Conservation (phyloP, 2,113 vertebrate genomes). For the Ochotona curzoniae region DNA sequence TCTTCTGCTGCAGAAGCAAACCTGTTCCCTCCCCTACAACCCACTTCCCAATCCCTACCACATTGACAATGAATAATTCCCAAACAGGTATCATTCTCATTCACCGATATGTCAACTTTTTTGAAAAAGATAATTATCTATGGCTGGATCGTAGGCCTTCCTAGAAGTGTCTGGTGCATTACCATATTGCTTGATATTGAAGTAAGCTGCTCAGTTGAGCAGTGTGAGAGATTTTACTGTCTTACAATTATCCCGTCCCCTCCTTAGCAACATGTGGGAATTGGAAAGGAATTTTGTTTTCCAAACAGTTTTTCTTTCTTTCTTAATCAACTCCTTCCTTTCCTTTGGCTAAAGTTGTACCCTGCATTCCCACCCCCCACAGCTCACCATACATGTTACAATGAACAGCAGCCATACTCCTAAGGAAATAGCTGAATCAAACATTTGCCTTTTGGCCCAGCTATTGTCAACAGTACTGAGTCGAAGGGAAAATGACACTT, state of each 20-base stretch:
- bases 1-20: background rate
- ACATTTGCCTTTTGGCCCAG: background rate
- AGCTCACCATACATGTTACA: background rate
- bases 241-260: background rate
- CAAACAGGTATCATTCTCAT: background rate
- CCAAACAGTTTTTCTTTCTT: background rate
- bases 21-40: rapidly evolving
- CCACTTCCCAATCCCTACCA: too few species aligned
- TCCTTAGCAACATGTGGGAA: background rate
- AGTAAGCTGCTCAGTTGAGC: background rate
- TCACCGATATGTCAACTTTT: background rate
- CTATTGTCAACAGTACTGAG: background rate
- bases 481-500: background rate
- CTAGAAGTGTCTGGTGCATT: background rate
- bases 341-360: background rate
- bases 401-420: background rate
- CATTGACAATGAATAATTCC: background rate
- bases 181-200: constrained; percentile 1
- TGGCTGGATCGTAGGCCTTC: background rate
- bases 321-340: background rate
- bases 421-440: background rate
- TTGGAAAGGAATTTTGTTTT: constrained; percentile 17
- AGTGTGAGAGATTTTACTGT: background rate
- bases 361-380: too few species aligned
- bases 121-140: background rate